Evolutionary conservation across 2,113 vertebrate genomes (phyloP).

Genomic region (Turdus rufiventris): DNA sequence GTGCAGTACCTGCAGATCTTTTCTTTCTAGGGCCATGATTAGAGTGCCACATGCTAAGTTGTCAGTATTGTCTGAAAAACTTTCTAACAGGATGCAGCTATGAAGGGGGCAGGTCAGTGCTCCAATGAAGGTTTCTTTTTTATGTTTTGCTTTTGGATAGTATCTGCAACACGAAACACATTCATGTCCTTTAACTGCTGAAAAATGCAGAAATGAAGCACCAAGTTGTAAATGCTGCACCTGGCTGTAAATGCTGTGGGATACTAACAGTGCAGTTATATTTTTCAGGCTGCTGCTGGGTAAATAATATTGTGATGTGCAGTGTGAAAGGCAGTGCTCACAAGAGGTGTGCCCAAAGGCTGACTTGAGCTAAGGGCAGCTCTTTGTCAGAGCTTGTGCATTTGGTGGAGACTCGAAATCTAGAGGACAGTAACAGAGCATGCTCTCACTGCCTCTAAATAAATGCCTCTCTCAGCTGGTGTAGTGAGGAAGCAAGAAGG

Average conservation of each 20-base stretch:
- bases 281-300: neutral
- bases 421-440: neutral
- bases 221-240: neutral
- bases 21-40: neutral
- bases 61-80: neutral
- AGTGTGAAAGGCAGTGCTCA: neutral
- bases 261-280: neutral
- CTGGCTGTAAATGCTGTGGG: neutral
- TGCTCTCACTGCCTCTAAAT: neutral
- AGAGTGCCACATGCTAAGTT: neutral
- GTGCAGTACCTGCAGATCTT: neutral
- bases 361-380: neutral
- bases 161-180: too few species aligned
- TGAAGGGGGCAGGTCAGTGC: neutral
- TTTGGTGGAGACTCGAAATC: accelerated
- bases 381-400: neutral
- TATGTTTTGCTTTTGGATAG: neutral
- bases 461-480: neutral
- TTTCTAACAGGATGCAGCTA: neutral
- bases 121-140: neutral
- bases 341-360: neutral
- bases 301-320: neutral
- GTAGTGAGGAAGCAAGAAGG: neutral
- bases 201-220: neutral
- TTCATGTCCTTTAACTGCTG: neutral